Conservation (phyloP, 2,113 vertebrate genomes). For the Rostratula benghalensis region DNA sequence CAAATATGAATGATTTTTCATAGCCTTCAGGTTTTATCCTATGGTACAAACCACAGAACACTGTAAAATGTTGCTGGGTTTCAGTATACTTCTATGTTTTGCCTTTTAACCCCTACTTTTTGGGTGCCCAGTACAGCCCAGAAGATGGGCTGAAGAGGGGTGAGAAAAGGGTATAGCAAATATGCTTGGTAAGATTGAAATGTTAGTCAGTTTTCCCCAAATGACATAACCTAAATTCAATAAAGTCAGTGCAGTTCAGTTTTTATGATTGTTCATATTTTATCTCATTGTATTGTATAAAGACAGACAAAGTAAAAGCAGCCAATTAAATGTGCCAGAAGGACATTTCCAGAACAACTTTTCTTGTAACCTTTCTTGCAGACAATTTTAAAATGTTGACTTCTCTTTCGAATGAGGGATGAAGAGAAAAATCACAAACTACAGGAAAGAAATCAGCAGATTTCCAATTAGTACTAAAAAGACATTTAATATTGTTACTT, state of each 20-base stretch:
- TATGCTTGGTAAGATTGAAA: neutral
- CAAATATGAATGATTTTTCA: neutral
- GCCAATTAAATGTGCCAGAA: neutral
- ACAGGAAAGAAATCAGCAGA: neutral
- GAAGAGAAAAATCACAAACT: neutral
- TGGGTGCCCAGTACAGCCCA: rapidly evolving
- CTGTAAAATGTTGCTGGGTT: neutral
- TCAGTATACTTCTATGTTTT: neutral
- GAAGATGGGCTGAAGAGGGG: neutral
- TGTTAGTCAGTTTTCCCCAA: neutral
- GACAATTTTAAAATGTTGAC: neutral
- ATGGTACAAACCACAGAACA: neutral
- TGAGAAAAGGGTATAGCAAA: neutral
- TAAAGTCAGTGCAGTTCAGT: neutral
- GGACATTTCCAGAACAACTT: neutral
- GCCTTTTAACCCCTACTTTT: neutral
- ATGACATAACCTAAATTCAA: neutral
- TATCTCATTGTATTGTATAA: neutral
- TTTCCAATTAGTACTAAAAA: neutral
- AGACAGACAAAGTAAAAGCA: neutral
- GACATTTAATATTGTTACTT: neutral
- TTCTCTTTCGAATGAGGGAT: neutral
- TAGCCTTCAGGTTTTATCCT: neutral
- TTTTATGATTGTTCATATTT: neutral
- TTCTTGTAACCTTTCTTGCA: neutral